Evolutionary conservation across 2,797 vertebrate genomes (phyloP).

Genomic region (Astyanax mexicanus): DNA sequence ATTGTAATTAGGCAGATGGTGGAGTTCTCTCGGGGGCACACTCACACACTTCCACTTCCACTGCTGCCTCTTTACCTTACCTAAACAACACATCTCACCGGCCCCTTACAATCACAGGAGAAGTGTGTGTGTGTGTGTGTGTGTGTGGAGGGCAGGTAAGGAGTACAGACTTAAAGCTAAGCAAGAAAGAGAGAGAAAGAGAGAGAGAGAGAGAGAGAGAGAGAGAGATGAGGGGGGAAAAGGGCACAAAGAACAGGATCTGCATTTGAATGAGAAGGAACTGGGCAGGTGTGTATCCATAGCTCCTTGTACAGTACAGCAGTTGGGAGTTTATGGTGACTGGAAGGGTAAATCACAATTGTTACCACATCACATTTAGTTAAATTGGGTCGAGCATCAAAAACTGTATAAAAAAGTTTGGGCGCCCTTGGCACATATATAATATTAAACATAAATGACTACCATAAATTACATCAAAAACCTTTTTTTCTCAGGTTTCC

Average conservation of each 20-base stretch:
- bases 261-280: neutral
- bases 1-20: slow-evolving; percentile 85
- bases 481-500: too few species aligned
- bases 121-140: slow-evolving; percentile 16
- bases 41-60: slow-evolving; percentile 72
- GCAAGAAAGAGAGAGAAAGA: slow-evolving; percentile 6
- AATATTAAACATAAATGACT: too few species aligned
- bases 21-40: slow-evolving; percentile 76
- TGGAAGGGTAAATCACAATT: too few species aligned
- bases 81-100: slow-evolving; percentile 69
- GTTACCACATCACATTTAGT: too few species aligned
- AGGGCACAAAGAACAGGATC: neutral
- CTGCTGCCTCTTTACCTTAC: slow-evolving; percentile 67
- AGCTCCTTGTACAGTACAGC: neutral
- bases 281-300: neutral
- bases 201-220: neutral
- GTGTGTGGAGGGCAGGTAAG: neutral
- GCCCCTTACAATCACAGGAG: slow-evolving; percentile 47
- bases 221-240: neutral
- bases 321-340: too few species aligned
- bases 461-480: too few species aligned
- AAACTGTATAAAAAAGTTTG: too few species aligned
- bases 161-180: neutral
- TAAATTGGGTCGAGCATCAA: too few species aligned
- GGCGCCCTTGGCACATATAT: too few species aligned